A percentile compares a stretch with the other conserved stretches of the same genome.
These are phyloP conservation scores for Pseudopipra pipra DNA, from an alignment of 2,113 vertebrate genomes.

Conservation along the genomic window DNA sequence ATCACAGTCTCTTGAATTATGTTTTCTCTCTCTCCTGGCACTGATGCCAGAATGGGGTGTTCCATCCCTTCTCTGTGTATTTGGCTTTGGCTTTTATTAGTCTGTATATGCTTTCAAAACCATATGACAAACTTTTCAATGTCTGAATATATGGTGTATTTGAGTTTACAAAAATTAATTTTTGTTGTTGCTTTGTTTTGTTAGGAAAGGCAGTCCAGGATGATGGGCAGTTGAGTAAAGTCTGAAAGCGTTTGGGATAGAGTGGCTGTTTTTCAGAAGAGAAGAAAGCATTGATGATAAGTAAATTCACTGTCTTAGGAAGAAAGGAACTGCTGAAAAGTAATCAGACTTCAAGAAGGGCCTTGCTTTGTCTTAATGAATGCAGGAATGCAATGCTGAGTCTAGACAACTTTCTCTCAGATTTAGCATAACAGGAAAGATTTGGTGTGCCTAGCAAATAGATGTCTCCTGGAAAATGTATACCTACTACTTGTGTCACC, in stretches of 20 bases:
- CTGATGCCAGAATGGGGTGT: neutral
- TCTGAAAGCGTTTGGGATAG: neutral
- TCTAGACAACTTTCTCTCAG: neutral
- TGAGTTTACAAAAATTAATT: neutral
- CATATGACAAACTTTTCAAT: neutral
- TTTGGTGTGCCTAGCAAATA: neutral
- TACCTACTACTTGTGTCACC: neutral
- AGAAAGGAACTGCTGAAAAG: neutral
- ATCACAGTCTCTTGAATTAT: neutral
- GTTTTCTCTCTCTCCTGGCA: neutral
- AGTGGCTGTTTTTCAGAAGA: neutral
- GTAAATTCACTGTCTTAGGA: neutral
- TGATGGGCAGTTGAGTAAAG: neutral
- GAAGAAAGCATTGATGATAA: neutral
- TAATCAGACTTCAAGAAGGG: neutral
- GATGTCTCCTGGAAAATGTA: neutral
- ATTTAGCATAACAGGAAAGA: neutral
- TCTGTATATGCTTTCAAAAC: neutral
- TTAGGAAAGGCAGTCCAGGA: neutral
- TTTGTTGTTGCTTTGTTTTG: neutral
- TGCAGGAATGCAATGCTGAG: neutral
- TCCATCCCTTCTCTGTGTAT: neutral
- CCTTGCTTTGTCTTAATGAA: neutral
- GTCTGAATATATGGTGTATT: neutral
- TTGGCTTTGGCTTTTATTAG: neutral